Percentiles rank a stretch among this genome's conserved stretches.
Evolutionary conservation across 2,113 vertebrate genomes (phyloP).

Genomic region (human): DNA sequence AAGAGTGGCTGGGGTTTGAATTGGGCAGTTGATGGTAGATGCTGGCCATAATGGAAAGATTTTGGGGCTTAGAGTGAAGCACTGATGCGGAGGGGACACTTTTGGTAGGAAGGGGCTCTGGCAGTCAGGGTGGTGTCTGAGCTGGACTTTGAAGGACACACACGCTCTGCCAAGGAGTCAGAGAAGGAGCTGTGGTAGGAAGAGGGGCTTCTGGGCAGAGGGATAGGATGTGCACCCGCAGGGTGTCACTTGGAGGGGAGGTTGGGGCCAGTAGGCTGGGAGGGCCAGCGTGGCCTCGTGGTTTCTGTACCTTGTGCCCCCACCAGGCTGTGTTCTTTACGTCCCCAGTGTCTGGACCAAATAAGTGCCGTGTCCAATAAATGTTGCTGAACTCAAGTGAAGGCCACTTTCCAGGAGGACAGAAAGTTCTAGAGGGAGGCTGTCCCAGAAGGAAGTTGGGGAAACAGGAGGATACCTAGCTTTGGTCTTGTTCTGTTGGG

Average conservation of each 20-base stretch:
- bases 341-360: background rate
- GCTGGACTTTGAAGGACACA: background rate
- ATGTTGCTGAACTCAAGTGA: background rate
- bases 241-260: background rate
- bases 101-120: background rate
- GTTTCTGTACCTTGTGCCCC: fast-evolving
- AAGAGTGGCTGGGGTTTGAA: background rate
- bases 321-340: background rate
- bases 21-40: background rate
- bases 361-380: background rate
- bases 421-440: background rate
- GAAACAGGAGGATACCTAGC: background rate
- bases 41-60: background rate
- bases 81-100: background rate
- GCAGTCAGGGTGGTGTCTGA: fast-evolving
- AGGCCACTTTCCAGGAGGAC: background rate
- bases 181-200: background rate
- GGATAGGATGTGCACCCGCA: background rate
- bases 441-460: fast-evolving
- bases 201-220: background rate
- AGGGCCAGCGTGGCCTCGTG: fast-evolving
- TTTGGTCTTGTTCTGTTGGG: background rate
- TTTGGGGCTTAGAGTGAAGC: background rate
- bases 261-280: too few species aligned
- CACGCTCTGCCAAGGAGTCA: background rate